A percentile compares a stretch with the other conserved stretches of the same genome.
Evolutionary conservation across 2,113 vertebrate species (phyloP).

Genomic region (Bambusicola thoracicus): DNA sequence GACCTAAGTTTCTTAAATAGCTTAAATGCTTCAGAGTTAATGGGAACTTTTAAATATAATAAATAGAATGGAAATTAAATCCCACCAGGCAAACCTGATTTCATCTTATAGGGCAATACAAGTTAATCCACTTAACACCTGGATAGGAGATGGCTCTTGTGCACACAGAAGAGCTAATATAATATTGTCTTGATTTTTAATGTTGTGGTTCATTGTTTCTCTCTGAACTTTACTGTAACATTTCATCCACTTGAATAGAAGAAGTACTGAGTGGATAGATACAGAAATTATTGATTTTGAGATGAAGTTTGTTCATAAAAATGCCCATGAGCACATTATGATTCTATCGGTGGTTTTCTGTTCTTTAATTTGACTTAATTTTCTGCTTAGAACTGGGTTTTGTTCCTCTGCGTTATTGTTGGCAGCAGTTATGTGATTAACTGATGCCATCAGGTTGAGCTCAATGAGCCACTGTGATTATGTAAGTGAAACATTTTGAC

Average conservation of each 20-base stretch:
- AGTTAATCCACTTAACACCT: background rate
- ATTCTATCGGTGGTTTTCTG: background rate
- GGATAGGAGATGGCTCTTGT: background rate
- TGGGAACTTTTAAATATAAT: background rate
- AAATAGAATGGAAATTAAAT: constrained; percentile 10
- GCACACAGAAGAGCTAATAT: background rate
- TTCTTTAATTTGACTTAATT: constrained; percentile 27
- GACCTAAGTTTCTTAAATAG: background rate
- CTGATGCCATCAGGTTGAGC: background rate
- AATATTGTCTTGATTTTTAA: background rate
- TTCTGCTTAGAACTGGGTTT: background rate
- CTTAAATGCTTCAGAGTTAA: background rate
- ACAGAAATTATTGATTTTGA: background rate
- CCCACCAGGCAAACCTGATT: background rate
- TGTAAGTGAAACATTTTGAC: background rate
- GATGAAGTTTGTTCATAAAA: constrained; percentile 32
- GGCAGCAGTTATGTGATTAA: constrained; percentile 5
- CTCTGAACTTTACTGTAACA: background rate
- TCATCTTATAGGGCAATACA: background rate
- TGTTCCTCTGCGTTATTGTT: background rate
- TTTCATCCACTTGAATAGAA: background rate
- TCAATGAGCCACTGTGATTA: constrained; percentile 7
- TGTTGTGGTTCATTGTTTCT: background rate
- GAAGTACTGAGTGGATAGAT: background rate
- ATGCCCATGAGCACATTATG: background rate